Base-by-base conservation (phyloP, 2,113 vertebrate species). In the Jaculus jaculus region DNA sequence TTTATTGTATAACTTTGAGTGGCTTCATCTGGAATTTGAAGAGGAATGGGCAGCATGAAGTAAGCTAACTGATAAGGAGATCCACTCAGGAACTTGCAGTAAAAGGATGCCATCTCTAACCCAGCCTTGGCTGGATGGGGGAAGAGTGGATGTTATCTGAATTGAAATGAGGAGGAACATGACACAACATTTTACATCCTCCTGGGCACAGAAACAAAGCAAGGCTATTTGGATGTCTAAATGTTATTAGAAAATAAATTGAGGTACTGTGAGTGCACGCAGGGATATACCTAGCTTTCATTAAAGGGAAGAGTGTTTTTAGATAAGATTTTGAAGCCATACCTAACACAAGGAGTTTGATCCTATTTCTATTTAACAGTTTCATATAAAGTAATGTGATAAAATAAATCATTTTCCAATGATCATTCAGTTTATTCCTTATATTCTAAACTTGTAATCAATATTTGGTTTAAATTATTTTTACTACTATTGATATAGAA, bases 391-490 rank as follows among this genome's bases (percentile, higher is more conserved):
- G 7, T 2, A 69, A 54, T 61, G 23, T 37, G 69, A 69, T 9
- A 74, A 89, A 86, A 42, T 66, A 24, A 54, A 77, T 75, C 2
- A 74, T 69, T 82, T 89, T 93, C 66, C 72, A 95, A 83, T 83
- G 6, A 72, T 81, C 30, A 63, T 37, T 80, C 11, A 34, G 58
- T 60, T 73, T n/a, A 54, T 32, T 71, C n/a, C 21, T 11, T 73
- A 28, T 26, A 84, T 75, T 88, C 60, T 81, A 71, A 75, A 90
- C 37, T 17, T 39, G 21, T 69, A 71, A 69, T 71, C 12, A 74
- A 65, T 85, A n/a, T 42, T 85, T 89, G 26, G 7, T 2, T 72
- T 28, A 8, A 3, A 61, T 39, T 81, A 28, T 39, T 71, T 77
- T 42, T 26, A 61, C 20, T 61, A 23, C 15, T n/a, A 34, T 87